A percentile compares a stretch with the other conserved stretches of the same genome.
Conservation (phyloP, 2,888 invertebrate genomes). For the Hirtodrosophila trivittata region DNA sequence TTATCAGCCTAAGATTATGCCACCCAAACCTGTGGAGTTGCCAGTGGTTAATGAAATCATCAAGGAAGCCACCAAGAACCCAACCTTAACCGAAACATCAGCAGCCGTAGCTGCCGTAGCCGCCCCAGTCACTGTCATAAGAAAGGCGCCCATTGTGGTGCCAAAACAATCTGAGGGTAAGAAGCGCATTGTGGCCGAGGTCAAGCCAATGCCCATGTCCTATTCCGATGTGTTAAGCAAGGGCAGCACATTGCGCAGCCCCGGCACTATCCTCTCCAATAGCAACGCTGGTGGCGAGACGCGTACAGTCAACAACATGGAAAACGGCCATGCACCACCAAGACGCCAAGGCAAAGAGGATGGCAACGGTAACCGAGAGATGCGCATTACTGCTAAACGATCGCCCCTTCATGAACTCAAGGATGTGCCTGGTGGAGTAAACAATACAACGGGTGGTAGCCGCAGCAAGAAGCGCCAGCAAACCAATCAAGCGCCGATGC, state of each 20-base stretch:
- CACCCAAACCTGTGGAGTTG: conserved; percentile 20
- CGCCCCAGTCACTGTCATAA: conserved; percentile 41
- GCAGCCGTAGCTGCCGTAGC: conserved; percentile 26
- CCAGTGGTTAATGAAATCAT: conserved; percentile 2
- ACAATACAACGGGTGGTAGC: conserved; percentile 33
- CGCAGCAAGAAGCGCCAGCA: conserved; percentile 61
- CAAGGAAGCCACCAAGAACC: conserved; percentile 10
- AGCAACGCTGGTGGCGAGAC: conserved; percentile 31
- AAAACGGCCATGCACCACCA: conserved; percentile 39
- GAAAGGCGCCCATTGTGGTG: conserved; percentile 48
- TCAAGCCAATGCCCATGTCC: conserved; percentile 93
- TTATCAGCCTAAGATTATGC: conserved; percentile 18
- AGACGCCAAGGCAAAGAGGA: conserved; percentile 61
- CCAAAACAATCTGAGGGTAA: conserved; percentile 72
- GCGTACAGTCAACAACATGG: conserved; percentile 45
- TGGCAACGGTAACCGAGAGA: conserved; percentile 37
- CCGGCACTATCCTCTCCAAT: conserved; percentile 19
- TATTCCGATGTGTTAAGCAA: conserved; percentile 94
- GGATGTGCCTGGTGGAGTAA: conserved; percentile 57
- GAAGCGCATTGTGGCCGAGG: conserved; percentile 91
- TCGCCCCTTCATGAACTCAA: conserved; percentile 84
- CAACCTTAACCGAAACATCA: conserved; percentile 18
- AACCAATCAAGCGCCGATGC: conserved; percentile 17
- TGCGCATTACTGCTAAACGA: conserved; percentile 76
- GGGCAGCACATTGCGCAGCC: conserved; percentile 61